Evolutionary conservation across 2,888 invertebrate species (phyloP).

Genomic region (Drosophila neotestacea): DNA sequence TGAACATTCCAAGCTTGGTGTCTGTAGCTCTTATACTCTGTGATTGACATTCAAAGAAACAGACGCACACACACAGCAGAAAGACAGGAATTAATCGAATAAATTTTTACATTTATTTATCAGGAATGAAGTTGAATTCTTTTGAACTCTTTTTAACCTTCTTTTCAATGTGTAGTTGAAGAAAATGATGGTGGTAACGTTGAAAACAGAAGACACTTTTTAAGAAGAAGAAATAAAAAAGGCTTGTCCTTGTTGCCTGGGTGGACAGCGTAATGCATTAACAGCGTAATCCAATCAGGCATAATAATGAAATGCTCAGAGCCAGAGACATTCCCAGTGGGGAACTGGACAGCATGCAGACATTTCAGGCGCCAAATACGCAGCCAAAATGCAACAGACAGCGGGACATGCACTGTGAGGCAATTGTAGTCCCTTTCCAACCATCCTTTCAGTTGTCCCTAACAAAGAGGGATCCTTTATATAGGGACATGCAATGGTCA

Average conservation of each 20-base stretch:
- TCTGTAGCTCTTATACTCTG: background rate
- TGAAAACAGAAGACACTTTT: constrained; percentile 2
- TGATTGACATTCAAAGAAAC: background rate
- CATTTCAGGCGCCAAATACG: constrained; percentile 25
- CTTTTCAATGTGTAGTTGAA: background rate
- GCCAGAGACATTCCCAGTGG: constrained; percentile 39
- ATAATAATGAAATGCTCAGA: constrained; percentile 69
- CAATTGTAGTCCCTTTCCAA: background rate
- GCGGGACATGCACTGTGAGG: constrained; percentile 24
- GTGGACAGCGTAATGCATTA: constrained; percentile 62
- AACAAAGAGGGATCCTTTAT: background rate
- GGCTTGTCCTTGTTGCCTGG: constrained; percentile 13
- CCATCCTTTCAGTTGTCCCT: background rate
- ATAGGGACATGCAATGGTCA: constrained; percentile 35
- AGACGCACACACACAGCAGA: too few relatives aligned
- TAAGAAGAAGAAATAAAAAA: constrained; percentile 9
- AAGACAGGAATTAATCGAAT: background rate
- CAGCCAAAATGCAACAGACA: constrained; percentile 43
- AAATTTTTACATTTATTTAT: too few relatives aligned
- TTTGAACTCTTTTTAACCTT: background rate
- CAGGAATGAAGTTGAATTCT: background rate
- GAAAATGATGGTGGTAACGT: background rate
- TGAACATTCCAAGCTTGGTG: too few relatives aligned
- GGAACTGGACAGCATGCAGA: background rate
- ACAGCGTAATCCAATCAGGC: constrained; percentile 71